Evolutionary conservation across 2,888 invertebrate species (phyloP).

Genomic region (Mimas tiliae): DNA sequence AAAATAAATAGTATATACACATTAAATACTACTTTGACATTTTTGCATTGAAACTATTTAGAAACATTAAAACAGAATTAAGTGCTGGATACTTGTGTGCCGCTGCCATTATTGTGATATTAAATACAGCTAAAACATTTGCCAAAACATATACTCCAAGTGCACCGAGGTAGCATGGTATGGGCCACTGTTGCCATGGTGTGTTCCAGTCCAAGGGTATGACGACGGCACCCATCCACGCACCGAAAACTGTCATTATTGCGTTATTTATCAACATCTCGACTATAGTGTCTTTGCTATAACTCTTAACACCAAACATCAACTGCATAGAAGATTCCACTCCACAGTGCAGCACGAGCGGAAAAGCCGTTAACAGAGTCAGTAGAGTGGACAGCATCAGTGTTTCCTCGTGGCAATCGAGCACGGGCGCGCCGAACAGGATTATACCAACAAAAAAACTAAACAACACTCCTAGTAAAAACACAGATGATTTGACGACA

Average conservation of each 20-base stretch:
- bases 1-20: slow-evolving; percentile 30
- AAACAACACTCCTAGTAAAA: slow-evolving; percentile 72
- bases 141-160: slow-evolving; percentile 85
- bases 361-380: slow-evolving; percentile 86
- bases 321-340: slow-evolving; percentile 82
- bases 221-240: slow-evolving; percentile 93
- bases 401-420: slow-evolving; percentile 87
- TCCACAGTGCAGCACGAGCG: slow-evolving; percentile 86
- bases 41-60: slow-evolving; percentile 53
- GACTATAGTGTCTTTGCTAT: slow-evolving; percentile 78
- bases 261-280: slow-evolving; percentile 85
- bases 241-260: slow-evolving; percentile 87
- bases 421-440: slow-evolving; percentile 88
- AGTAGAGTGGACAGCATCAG: slow-evolving; percentile 87
- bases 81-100: slow-evolving; percentile 68
- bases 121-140: slow-evolving; percentile 82
- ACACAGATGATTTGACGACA: slow-evolving; percentile 75
- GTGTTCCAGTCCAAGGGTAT: slow-evolving; percentile 96
- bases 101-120: slow-evolving; percentile 65
- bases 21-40: slow-evolving; percentile 54
- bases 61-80: slow-evolving; percentile 58
- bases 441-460: slow-evolving; percentile 86
- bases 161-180: slow-evolving; percentile 89
- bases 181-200: slow-evolving; percentile 94
- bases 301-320: slow-evolving; percentile 79